Percentiles rank a stretch among this genome's conserved stretches.
Conservation (phyloP, 2,113 vertebrate species). For the Gobio gobio region DNA sequence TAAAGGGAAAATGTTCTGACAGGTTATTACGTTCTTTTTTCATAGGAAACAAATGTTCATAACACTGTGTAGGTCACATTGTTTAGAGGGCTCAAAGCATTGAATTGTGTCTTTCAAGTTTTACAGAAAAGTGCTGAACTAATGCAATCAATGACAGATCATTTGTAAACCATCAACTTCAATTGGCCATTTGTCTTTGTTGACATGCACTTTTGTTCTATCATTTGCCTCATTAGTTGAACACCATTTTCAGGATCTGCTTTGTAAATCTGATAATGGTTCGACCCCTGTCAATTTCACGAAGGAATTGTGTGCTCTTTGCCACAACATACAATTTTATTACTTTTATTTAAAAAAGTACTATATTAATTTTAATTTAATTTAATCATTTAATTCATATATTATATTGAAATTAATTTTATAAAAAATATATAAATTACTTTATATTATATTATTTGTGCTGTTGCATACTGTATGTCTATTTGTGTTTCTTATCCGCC, state of each 20-base stretch:
- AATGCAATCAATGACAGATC: neutral
- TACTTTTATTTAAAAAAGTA: neutral
- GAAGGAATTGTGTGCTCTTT: neutral
- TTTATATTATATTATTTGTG: too few species aligned
- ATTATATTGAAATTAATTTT: too few species aligned
- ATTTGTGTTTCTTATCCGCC: too few species aligned
- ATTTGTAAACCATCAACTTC: conserved; percentile 1
- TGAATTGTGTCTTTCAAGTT: neutral
- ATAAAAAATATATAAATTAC: too few species aligned
- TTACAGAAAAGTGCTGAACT: conserved; percentile 5
- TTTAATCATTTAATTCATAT: too few species aligned
- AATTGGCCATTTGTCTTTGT: conserved; percentile 16
- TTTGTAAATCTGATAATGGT: neutral
- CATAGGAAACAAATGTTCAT: neutral
- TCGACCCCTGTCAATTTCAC: neutral
- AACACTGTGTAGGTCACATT: conserved; percentile 19
- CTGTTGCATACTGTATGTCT: too few species aligned
- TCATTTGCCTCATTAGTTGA: conserved; percentile 21
- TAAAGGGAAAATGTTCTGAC: conserved; percentile 17
- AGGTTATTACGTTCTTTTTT: conserved; percentile 32
- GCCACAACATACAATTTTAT: neutral
- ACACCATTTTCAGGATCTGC: conserved; percentile 4
- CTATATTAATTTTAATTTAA: too few species aligned
- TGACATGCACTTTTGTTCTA: conserved; percentile 5
- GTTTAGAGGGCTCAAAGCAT: neutral